These are phyloP conservation scores for Rhinogobius similis DNA, from an alignment of 2,113 vertebrate species.

Conservation along the genomic window DNA sequence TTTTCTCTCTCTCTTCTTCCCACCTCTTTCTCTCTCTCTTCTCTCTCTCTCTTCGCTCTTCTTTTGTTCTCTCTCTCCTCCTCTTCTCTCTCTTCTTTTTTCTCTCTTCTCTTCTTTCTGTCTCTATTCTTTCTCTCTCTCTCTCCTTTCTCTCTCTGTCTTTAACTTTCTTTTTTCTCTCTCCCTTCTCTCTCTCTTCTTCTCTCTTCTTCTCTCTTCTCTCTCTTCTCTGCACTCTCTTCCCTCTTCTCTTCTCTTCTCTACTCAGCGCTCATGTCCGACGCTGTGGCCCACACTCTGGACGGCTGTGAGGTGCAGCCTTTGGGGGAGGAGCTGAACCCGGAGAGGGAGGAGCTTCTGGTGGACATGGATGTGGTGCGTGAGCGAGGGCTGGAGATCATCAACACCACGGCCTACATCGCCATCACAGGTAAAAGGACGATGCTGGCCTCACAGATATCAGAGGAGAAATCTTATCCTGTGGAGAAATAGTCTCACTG, in stretches of 20 bases:
- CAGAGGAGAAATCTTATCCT: no score
- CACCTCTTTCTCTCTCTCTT: no score
- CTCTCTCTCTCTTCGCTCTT: not conserved
- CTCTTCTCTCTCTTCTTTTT: no score
- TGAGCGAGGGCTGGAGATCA: conserved; percentile 91
- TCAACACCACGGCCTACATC: conserved; percentile 93
- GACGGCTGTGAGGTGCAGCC: conserved; percentile 94
- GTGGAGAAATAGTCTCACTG: no score
- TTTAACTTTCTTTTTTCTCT: no score
- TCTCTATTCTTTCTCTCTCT: no score
- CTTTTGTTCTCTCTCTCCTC: not conserved
- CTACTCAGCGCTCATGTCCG: conserved; percentile 85
- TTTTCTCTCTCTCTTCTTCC: not conserved
- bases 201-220: not conserved
- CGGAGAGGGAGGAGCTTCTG: conserved; percentile 88
- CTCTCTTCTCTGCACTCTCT: not conserved
- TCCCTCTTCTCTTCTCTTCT: not conserved
- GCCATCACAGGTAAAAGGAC: conserved; percentile 87
- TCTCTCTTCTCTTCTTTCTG: no score
- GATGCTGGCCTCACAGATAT: no score
- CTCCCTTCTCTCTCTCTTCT: not conserved
- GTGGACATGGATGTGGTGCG: conserved; percentile 86
- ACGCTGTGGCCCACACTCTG: conserved; percentile 95
- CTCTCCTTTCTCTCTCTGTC: no score
- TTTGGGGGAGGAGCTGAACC: conserved; percentile 91